Percentiles rank a stretch among this genome's conserved stretches.
These are phyloP conservation scores for Chrysocyon brachyurus DNA, from an alignment of 2,797 vertebrate genomes.

Conservation along the genomic window DNA sequence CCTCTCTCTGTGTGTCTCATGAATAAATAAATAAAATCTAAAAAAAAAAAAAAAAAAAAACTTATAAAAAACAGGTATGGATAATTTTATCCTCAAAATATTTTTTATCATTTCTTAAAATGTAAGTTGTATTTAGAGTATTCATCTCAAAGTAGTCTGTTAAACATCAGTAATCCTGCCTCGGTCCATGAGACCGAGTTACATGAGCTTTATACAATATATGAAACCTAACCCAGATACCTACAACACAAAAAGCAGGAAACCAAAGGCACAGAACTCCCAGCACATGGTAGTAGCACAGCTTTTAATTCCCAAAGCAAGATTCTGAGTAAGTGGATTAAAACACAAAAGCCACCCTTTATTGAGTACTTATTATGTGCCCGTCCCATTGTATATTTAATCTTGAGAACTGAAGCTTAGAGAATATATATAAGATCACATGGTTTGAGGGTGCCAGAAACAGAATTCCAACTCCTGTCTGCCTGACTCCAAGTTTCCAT, in stretches of 20 bases:
- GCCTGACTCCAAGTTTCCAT: background rate
- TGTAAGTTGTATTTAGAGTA: background rate
- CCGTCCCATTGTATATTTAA: background rate
- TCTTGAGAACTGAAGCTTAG: background rate
- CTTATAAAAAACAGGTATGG: background rate
- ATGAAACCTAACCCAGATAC: background rate
- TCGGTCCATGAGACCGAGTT: background rate
- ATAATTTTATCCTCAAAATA: background rate
- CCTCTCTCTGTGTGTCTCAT: too few species aligned
- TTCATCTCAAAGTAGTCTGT: background rate
- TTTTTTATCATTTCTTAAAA: background rate
- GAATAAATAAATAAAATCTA: too few species aligned
- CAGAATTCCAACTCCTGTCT: background rate
- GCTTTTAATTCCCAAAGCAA: conserved; percentile 34
- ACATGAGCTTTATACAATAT: background rate
- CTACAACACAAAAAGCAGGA: background rate
- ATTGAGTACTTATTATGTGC: background rate
- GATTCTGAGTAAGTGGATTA: background rate
- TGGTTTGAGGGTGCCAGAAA: background rate
- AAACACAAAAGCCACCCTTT: background rate
- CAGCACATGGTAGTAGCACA: background rate
- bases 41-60: too few species aligned
- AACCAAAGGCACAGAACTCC: background rate
- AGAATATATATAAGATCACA: background rate
- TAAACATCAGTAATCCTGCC: background rate